phyloP scores from a whole-genome alignment of 2,113 vertebrate species.

The Lophotis ruficrista region DNA sequence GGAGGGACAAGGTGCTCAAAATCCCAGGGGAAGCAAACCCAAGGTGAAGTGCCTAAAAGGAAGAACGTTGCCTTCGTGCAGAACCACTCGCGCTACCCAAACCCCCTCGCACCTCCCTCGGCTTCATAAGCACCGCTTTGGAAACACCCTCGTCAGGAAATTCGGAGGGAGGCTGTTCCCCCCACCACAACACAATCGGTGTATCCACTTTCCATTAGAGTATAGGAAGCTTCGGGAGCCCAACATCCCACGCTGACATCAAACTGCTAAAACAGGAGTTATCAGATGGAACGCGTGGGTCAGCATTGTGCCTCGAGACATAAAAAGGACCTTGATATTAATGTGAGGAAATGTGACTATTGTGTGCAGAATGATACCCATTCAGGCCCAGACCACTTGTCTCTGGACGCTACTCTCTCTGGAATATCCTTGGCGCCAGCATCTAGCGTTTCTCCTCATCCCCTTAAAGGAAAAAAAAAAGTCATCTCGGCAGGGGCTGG shows the following conservation, averaged over 20 bases:
- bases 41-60: neutral
- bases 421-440: constrained; percentile 73
- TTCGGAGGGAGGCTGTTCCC: neutral
- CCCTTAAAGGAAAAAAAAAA: neutral
- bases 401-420: constrained; percentile 67
- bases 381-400: constrained; percentile 73
- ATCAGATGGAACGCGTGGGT: constrained; percentile 64
- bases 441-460: constrained; percentile 18
- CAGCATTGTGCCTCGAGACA: constrained; percentile 72
- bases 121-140: constrained; percentile 13
- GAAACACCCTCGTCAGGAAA: constrained; percentile 46
- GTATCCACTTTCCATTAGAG: constrained; percentile 61
- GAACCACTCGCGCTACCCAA: neutral
- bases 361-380: constrained; percentile 69
- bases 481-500: neutral
- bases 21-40: neutral
- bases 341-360: constrained; percentile 76
- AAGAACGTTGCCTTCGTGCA: neutral
- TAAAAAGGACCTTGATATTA: constrained; percentile 70
- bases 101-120: neutral
- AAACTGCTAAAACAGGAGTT: constrained; percentile 73
- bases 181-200: neutral
- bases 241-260: constrained; percentile 63
- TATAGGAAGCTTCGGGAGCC: constrained; percentile 53
- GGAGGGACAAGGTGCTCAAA: neutral